These are phyloP conservation scores for Omphaloscelis lunosa DNA, from an alignment of 2,888 invertebrate genomes.

Conservation along the genomic window DNA sequence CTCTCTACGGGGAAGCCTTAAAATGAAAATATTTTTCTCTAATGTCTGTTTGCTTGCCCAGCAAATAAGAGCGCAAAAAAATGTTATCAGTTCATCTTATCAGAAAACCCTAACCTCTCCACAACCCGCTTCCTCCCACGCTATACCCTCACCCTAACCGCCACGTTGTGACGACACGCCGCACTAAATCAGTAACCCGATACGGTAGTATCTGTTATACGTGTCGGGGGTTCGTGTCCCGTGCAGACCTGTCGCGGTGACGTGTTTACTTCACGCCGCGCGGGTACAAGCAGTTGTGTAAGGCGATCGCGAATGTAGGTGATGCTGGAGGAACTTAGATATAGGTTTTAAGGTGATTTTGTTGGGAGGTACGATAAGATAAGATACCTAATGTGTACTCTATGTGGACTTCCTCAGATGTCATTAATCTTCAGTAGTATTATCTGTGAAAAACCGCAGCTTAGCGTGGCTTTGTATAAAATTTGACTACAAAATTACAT, in stretches of 20 bases:
- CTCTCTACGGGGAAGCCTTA: too few relatives aligned
- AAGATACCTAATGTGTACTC: too few relatives aligned
- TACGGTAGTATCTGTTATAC: slow-evolving; percentile 85
- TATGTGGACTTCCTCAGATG: too few relatives aligned
- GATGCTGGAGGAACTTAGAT: slow-evolving; percentile 67
- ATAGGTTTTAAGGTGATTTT: slow-evolving; percentile 8
- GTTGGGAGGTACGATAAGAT: neutral
- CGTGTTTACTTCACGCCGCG: slow-evolving; percentile 81
- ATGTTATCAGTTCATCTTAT: too few relatives aligned
- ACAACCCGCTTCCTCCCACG: slow-evolving; percentile 59
- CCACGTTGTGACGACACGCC: slow-evolving; percentile 79
- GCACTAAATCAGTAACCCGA: slow-evolving; percentile 85
- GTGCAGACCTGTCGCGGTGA: slow-evolving; percentile 73
- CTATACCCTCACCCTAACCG: slow-evolving; percentile 52
- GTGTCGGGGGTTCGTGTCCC: slow-evolving; percentile 80
- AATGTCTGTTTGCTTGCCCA: neutral
- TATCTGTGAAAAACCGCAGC: too few relatives aligned
- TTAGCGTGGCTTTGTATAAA: neutral
- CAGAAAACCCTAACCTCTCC: neutral
- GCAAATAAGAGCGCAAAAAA: neutral
- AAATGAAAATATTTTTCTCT: neutral
- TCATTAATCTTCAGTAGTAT: neutral
- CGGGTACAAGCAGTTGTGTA: slow-evolving; percentile 72
- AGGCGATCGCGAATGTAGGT: slow-evolving; percentile 74
- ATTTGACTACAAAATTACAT: too few relatives aligned